Evolutionary conservation across 2,797 vertebrate genomes (phyloP).

Genomic region (Cuniculus paca): DNA sequence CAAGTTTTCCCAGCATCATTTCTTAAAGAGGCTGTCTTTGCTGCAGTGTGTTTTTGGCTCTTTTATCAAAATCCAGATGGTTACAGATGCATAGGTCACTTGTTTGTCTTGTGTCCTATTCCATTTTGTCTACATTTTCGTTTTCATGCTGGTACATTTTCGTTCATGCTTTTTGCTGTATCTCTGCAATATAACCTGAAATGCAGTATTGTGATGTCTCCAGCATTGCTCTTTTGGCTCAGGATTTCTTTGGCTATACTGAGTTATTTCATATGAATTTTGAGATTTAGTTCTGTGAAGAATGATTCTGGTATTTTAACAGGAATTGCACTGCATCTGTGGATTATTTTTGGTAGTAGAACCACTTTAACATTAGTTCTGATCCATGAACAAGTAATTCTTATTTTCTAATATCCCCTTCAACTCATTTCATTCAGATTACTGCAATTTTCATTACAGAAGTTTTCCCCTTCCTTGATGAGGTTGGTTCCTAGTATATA

Average conservation of each 20-base stretch:
- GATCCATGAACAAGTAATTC: background rate
- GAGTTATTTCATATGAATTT: background rate
- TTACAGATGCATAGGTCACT: background rate
- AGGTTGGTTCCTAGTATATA: background rate
- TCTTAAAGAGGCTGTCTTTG: background rate
- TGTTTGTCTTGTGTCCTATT: background rate
- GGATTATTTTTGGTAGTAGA: background rate
- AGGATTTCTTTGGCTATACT: background rate
- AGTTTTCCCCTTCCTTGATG: background rate
- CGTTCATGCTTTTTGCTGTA: too few relatives aligned
- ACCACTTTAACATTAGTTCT: background rate
- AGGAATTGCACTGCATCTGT: background rate
- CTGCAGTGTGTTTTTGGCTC: background rate
- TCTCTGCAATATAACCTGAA: background rate
- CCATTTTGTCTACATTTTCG: background rate
- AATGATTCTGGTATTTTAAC: background rate
- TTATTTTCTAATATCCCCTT: background rate
- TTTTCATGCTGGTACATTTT: background rate
- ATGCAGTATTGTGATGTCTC: background rate
- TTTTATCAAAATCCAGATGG: background rate
- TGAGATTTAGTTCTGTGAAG: background rate
- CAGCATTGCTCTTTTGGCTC: background rate
- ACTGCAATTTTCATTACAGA: background rate
- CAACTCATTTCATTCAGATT: background rate
- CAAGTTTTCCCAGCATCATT: background rate